A percentile compares a stretch with the other conserved stretches of the same genome.
Conservation (phyloP, 2,797 vertebrate genomes). For the Halcyon chelicuti region DNA sequence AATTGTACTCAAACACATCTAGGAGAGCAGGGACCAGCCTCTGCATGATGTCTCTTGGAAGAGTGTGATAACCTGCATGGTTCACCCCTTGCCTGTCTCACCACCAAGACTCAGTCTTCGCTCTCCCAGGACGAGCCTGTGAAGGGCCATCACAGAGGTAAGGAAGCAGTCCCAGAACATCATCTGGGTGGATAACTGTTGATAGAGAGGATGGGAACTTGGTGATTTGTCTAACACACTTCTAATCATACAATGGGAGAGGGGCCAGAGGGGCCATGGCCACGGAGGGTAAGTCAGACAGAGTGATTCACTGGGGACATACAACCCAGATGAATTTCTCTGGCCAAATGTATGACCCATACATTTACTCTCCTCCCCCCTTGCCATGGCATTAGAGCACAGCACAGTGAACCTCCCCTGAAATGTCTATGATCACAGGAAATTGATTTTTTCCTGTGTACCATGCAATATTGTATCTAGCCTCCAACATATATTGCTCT, state of each 20-base stretch:
- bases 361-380: neutral
- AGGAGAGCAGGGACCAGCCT: neutral
- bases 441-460: neutral
- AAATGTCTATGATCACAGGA: neutral
- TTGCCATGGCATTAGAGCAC: neutral
- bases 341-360: neutral
- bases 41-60: neutral
- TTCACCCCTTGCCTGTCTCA: neutral
- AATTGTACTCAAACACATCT: neutral
- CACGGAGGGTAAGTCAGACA: neutral
- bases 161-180: neutral
- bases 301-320: neutral
- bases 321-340: neutral
- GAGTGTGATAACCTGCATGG: fast-evolving
- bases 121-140: neutral
- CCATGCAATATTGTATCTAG: neutral
- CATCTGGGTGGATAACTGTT: neutral
- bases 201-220: neutral
- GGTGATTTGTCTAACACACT: neutral
- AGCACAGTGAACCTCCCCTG: neutral
- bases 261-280: neutral
- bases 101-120: neutral
- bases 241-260: neutral
- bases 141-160: neutral
- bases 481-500: neutral